Conservation (phyloP, 2,113 vertebrate genomes). For the Neolamprologus falcicula region DNA sequence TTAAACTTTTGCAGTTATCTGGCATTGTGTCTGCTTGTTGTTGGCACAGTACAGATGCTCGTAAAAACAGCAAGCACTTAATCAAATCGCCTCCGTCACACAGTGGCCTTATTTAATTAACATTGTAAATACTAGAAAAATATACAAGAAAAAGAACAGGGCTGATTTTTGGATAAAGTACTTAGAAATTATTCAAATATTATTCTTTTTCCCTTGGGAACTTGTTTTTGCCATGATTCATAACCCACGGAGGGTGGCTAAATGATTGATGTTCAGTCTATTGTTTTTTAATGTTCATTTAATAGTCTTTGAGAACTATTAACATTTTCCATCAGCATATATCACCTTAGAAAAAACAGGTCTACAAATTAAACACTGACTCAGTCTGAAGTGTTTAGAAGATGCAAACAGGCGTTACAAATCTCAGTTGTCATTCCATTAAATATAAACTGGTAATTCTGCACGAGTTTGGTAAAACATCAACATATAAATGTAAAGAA, state of each 20-base stretch:
- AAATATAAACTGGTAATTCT: not conserved
- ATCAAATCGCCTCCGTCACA: not conserved
- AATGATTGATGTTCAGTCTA: not conserved
- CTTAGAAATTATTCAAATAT: not conserved
- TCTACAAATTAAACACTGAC: not conserved
- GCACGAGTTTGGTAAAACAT: not conserved
- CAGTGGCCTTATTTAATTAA: not conserved
- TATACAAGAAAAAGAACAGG: not conserved
- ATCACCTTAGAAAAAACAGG: not conserved
- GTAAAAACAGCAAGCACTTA: slow-evolving; percentile 16
- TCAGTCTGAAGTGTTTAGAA: not conserved
- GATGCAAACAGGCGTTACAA: not conserved
- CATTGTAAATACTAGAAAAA: not conserved
- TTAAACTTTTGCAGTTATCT: slow-evolving; percentile 10
- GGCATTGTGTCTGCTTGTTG: not conserved
- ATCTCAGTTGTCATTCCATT: not conserved
- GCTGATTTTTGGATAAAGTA: not conserved
- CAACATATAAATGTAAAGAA: not conserved
- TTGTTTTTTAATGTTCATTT: not conserved
- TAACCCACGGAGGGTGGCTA: not conserved
- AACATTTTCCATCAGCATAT: not conserved
- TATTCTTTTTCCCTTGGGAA: not conserved
- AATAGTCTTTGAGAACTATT: not conserved
- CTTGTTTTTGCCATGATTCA: not conserved
- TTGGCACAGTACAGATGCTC: not conserved